Percentiles rank a stretch among this genome's conserved stretches.
These are phyloP conservation scores for Koerneria pararmatus DNA, from an alignment of 2,888 invertebrate species.

Conservation along the genomic window DNA sequence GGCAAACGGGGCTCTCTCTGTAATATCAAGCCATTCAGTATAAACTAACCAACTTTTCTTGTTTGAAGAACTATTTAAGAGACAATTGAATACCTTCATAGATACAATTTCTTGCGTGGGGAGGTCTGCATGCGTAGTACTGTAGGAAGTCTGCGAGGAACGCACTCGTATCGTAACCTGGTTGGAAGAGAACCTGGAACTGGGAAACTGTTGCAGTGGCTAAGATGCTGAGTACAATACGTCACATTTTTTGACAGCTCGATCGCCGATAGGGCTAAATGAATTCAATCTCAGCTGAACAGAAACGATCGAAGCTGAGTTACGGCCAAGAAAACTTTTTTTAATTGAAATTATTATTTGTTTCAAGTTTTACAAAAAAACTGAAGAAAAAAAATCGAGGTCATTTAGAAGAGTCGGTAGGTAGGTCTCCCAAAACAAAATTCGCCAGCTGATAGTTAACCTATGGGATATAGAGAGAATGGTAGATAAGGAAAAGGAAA, in stretches of 20 bases:
- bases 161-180: slow-evolving; percentile 71
- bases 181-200: slow-evolving; percentile 52
- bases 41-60: too few species aligned
- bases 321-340: too few species aligned
- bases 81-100: slow-evolving; percentile 69
- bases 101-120: slow-evolving; percentile 73
- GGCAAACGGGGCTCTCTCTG: slow-evolving; percentile 67
- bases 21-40: slow-evolving; percentile 33
- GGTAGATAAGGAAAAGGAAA: too few species aligned
- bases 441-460: neutral
- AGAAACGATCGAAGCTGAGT: too few species aligned
- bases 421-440: too few species aligned
- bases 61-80: too few species aligned
- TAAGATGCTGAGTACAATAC: neutral
- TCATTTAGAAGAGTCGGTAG: too few species aligned
- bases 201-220: neutral
- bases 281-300: too few species aligned
- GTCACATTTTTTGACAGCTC: too few species aligned
- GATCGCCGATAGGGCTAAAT: too few species aligned
- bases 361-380: slow-evolving; percentile 1
- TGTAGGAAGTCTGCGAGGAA: slow-evolving; percentile 75
- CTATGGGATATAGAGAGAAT: neutral
- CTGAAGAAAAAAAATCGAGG: neutral
- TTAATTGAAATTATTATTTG: too few species aligned
- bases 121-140: slow-evolving; percentile 75